Percentiles rank a stretch among this genome's conserved stretches.
Conservation (phyloP, 1,140 invertebrate genomes). For the Drosophila malerkotliana region DNA sequence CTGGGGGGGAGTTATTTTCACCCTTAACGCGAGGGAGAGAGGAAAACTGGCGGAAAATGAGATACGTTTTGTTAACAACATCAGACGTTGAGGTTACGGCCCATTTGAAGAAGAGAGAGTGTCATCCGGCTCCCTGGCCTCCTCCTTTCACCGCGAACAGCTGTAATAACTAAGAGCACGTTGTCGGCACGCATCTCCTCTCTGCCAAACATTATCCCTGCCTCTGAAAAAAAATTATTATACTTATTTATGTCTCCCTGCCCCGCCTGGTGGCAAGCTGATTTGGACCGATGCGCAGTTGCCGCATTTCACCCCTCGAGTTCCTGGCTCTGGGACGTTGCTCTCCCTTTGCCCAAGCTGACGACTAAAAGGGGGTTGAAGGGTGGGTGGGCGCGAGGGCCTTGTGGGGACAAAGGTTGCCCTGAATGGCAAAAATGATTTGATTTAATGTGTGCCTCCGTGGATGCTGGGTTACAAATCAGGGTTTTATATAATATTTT, state of each 20-base stretch:
- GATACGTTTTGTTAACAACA: conserved; percentile 27
- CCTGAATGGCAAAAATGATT: background rate
- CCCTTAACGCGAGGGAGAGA: conserved; percentile 8
- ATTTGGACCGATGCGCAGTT: conserved; percentile 53
- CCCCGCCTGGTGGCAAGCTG: conserved; percentile 32
- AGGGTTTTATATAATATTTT: background rate
- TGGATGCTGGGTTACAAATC: background rate
- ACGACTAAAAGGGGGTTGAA: background rate
- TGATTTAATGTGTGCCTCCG: background rate
- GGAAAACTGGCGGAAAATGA: conserved; percentile 33
- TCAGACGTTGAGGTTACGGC: conserved; percentile 15
- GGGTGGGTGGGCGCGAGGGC: background rate
- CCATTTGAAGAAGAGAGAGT: conserved; percentile 21
- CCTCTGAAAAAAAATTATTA: conserved; percentile 51
- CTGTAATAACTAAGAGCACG: conserved; percentile 38
- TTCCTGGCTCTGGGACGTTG: conserved; percentile 5
- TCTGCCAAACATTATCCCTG: conserved; percentile 27
- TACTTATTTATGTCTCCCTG: conserved; percentile 62
- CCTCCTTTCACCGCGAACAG: conserved; percentile 14
- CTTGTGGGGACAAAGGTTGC: background rate
- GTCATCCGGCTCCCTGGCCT: conserved; percentile 6
- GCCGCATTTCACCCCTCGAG: conserved; percentile 56
- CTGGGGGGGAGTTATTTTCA: conserved; percentile 7
- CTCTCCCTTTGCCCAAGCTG: conserved; percentile 3
- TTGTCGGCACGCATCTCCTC: conserved; percentile 31